Evolutionary conservation across 2,797 vertebrate species (phyloP), one percentile per base, ranked within the genome.

Genomic region (Acipenser ruthenus): DNA sequence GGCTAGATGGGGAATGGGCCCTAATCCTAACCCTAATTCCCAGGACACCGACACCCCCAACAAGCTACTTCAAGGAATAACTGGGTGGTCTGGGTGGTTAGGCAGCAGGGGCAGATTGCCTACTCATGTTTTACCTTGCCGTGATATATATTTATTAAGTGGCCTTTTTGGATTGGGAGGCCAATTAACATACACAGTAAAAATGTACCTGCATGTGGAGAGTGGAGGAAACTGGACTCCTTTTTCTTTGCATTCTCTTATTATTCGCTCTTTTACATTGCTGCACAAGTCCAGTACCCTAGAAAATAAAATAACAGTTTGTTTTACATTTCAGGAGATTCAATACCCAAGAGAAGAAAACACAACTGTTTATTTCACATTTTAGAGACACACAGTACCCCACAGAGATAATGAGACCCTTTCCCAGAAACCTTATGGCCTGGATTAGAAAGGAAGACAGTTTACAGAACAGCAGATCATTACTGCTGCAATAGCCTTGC

Each of bases 251-350:
- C 97, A 97, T 81, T 99, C 97, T 75, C 82, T 86, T 76, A 83
- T 75, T 78, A 99, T 94, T 79, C 95, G 90, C 71, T 95, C 95
- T 76, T 99, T 99, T 12, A 99, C 96, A 64, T 99, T 99, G 78
- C 93, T 91, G 83, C 97, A 99, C 73, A 98, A 89, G 84, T 99
- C 95, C 82, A 98, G 81, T 80, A 99, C 93, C 78, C 97, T 99
- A 76, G 37, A 82, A 81, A n/a, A 77, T 58, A 77, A 66, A 69
- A 65, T 64, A 58, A 58, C 55, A 11, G 12, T 6, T 58, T 58
- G 6, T 58, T 58, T 58, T 13, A 11, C 10, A 58, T 7, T 58
- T 11, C 12, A 58, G 7, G 37, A 37, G 37, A 37, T 37, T 18
- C 23, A 6, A 56, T 10, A 48, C 15, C 50, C 15, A 58, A 7